Evolutionary conservation across 2,797 vertebrate species (phyloP).

Genomic region (Euthynnus affinis): DNA sequence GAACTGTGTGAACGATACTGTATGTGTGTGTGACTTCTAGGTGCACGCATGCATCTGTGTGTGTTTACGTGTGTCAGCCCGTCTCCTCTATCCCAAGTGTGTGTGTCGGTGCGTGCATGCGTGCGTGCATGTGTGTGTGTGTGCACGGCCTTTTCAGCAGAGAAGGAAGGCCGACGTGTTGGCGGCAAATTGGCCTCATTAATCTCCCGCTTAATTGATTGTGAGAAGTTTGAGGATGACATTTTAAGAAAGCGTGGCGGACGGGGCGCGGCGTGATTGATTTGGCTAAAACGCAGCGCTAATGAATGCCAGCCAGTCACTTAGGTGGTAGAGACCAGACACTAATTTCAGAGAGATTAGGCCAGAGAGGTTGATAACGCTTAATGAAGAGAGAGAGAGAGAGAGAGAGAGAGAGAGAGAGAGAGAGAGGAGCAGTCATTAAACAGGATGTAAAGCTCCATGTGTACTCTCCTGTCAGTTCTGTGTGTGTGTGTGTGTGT

Average conservation of each 20-base stretch:
- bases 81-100: not conserved
- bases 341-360: conserved; percentile 88
- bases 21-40: not conserved
- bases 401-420: conserved; percentile 4
- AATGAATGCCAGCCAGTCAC: conserved; percentile 88
- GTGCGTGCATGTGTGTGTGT: conserved; percentile 10
- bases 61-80: no score
- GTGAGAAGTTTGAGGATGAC: conserved; percentile 90
- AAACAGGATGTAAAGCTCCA: conserved; percentile 50
- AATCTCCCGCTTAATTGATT: conserved; percentile 90
- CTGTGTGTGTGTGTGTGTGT: conserved; percentile 28
- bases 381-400: conserved; percentile 76
- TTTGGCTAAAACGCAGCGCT: conserved; percentile 83
- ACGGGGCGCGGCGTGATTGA: conserved; percentile 82
- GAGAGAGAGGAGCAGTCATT: conserved; percentile 50
- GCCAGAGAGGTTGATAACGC: conserved; percentile 82
- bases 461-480: conserved; percentile 28
- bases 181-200: conserved; percentile 88
- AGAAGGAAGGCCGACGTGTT: conserved; percentile 79
- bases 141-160: conserved; percentile 39
- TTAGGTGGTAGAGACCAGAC: conserved; percentile 81
- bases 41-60: not conserved
- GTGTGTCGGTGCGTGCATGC: conserved; percentile 2
- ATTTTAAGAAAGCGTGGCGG: conserved; percentile 87
- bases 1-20: not conserved